Percentiles rank a stretch among this genome's conserved stretches.
phyloP scores from a whole-genome alignment of 2,797 vertebrate species.

The Phylloscopus collybita region DNA sequence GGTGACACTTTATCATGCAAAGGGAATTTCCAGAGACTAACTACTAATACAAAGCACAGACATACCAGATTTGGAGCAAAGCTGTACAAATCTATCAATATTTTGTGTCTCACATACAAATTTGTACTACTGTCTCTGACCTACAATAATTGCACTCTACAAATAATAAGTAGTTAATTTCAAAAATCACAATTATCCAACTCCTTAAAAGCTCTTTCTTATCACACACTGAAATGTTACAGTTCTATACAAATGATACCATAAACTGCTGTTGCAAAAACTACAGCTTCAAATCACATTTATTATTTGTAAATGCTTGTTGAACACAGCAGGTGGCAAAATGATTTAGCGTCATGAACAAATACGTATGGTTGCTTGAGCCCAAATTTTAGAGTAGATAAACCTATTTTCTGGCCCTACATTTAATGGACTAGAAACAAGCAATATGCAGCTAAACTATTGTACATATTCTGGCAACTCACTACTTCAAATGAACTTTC shows the following conservation, averaged over 20 bases:
- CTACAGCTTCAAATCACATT: slow-evolving; percentile 72
- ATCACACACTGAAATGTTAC: neutral
- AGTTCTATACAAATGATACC: slow-evolving; percentile 29
- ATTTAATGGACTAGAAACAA: slow-evolving; percentile 76
- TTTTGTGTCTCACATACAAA: neutral
- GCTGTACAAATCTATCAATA: neutral
- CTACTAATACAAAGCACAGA: neutral
- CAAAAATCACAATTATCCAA: slow-evolving; percentile 64
- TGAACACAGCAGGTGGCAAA: slow-evolving; percentile 76
- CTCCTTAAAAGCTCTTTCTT: slow-evolving; percentile 56
- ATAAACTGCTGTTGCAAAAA: slow-evolving; percentile 65
- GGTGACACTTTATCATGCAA: neutral
- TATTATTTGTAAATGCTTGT: slow-evolving; percentile 71
- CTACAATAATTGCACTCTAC: neutral
- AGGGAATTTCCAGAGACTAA: neutral
- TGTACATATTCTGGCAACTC: slow-evolving; percentile 34
- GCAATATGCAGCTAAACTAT: slow-evolving; percentile 63
- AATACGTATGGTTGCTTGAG: slow-evolving; percentile 74
- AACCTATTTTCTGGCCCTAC: slow-evolving; percentile 71
- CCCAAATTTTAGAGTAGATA: slow-evolving; percentile 74
- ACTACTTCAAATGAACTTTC: slow-evolving; percentile 49
- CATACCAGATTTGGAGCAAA: neutral
- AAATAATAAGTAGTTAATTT: slow-evolving; percentile 24
- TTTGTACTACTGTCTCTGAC: neutral
- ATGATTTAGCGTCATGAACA: slow-evolving; percentile 76